A percentile compares a stretch with the other conserved stretches of the same genome.
phyloP scores from a whole-genome alignment of 1,140 invertebrate genomes.

The Chelonus insularis region DNA sequence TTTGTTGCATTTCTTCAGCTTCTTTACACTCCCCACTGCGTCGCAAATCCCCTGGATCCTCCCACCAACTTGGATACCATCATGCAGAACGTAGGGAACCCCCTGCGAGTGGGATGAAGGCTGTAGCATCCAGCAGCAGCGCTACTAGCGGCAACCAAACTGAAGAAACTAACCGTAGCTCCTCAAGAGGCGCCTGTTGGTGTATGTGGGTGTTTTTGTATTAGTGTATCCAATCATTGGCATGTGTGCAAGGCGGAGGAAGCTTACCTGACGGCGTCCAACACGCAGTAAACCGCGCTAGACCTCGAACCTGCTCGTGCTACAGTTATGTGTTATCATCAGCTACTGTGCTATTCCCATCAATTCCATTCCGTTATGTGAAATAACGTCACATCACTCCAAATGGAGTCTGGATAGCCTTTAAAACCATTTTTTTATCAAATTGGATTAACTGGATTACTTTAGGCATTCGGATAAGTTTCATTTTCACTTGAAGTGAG shows the following conservation, averaged over 20 bases:
- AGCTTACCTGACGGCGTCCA: conserved; percentile 59
- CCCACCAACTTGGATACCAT: too few species aligned
- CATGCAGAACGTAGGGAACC: too few species aligned
- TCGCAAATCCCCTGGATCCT: too few species aligned
- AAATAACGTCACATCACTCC: not conserved
- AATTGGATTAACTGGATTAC: too few species aligned
- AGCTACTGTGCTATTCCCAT: conserved; percentile 6
- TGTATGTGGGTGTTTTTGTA: conserved; percentile 25
- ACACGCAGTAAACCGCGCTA: conserved; percentile 57
- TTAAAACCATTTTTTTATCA: not conserved
- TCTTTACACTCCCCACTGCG: conserved; percentile 2
- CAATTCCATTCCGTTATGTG: not conserved
- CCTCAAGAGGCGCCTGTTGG: conserved; percentile 27
- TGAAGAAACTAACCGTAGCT: conserved; percentile 47
- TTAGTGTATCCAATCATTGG: conserved; percentile 34
- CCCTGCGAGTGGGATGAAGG: conserved; percentile 29
- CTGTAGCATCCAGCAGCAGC: conserved; percentile 60
- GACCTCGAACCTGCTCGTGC: conserved; percentile 37
- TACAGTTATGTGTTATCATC: conserved; percentile 9
- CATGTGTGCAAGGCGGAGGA: conserved; percentile 39
- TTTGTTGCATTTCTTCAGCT: not conserved
- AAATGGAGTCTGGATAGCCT: not conserved
- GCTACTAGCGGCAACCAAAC: conserved; percentile 59
- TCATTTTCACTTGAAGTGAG: not conserved
- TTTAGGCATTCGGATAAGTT: too few species aligned